Evolutionary conservation across 2,113 vertebrate genomes (phyloP), one percentile per base, ranked within the genome.

Genomic region (Pachycephala philippinensis): DNA sequence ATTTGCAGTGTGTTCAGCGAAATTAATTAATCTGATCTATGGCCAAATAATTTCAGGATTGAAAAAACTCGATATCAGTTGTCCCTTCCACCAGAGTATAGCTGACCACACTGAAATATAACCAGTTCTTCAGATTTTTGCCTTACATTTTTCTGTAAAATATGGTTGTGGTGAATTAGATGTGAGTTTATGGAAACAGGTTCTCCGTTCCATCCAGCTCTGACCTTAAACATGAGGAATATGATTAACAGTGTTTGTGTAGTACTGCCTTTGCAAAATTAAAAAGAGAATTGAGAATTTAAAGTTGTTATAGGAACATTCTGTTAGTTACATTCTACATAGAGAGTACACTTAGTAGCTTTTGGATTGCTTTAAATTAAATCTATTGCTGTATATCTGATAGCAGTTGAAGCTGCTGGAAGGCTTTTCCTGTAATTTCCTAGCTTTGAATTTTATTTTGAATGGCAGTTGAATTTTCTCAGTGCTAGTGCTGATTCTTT

Each of bases 371-470:
- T 92, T 91, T 89, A 76, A 91, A 77, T 89, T 76, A 89, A 92
- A 93, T 54, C 45, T 85, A 2, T 70, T 60, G 37, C 65, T 71
- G 69, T 69, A 53, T 28, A 57, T 79, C 52, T 57, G 77, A 13
- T 65, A 83, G 53, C 75, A 76, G 35, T 13, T 68, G 74, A 89
- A 94, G 57, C 44, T 5, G 20, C 89, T 92, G 59, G 64, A 90
- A 94, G 69, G 76, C 56, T 95, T 92, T 89, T 91, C 30, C 35
- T 95, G 52, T 82, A 60, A 71, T 89, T 95, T 93, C 44, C 49
- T 65, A 28, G 61, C 63, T 95, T 93, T 92, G 79, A 88, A 81
- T 95, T 87, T 82, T 87, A 53, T 91, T 96, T 89, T 93, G 82
- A 91, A 68, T 87, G 84, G 63, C 87, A 94, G 93, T 68, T 0